Percentiles rank a stretch among this genome's conserved stretches.
phyloP scores from a whole-genome alignment of 92 coral and sea anemone genomes.

The Zoanthus sociatus region DNA sequence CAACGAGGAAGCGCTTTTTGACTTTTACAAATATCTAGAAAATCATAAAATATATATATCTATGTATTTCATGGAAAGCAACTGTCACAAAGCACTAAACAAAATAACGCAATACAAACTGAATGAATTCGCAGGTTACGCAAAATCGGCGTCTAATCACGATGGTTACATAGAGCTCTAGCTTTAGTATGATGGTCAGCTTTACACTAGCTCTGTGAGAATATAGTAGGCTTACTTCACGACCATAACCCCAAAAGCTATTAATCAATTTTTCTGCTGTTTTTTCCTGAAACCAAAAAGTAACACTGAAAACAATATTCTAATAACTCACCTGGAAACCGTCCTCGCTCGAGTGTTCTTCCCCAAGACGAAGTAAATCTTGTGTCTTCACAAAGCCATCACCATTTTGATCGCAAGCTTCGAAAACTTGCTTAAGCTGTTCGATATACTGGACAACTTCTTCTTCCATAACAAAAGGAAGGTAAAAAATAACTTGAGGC shows the following conservation, averaged over 20 bases:
- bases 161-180: conserved; percentile 22
- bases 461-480: conserved; percentile 32
- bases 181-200: neutral
- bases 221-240: neutral
- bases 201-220: neutral
- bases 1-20: neutral
- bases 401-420: conserved; percentile 98
- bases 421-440: conserved; percentile 90
- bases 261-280: neutral
- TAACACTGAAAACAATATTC: conserved; percentile 5
- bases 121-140: neutral
- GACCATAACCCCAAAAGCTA: too few species aligned
- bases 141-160: conserved; percentile 37
- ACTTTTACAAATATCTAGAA: neutral
- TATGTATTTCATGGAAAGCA: neutral
- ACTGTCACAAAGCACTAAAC: neutral
- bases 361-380: conserved; percentile 90
- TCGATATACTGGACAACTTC: conserved; percentile 70
- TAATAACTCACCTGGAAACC: conserved; percentile 77
- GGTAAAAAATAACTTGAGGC: conserved; percentile 35
- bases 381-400: conserved; percentile 98
- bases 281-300: conserved; percentile 6
- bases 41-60: neutral
- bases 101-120: conserved; percentile 27
- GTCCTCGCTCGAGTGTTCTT: conserved; percentile 78